phyloP scores from a whole-genome alignment of 2,113 vertebrate species.

The Rhinopomastus cyanomelas region DNA sequence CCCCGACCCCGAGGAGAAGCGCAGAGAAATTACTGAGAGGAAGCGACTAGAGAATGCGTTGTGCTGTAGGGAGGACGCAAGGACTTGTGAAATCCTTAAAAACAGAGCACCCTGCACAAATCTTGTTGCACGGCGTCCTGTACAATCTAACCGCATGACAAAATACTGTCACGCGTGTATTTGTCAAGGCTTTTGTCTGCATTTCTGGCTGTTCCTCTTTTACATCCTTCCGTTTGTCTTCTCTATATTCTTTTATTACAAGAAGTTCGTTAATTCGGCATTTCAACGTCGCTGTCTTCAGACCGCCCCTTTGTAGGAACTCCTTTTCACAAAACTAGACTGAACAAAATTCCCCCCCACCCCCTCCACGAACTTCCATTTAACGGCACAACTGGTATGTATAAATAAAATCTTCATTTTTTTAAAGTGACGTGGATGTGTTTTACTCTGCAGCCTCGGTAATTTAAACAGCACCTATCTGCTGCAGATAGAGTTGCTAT shows the following conservation, averaged over 20 bases:
- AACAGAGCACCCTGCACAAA: neutral
- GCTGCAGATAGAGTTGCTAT: constrained; percentile 69
- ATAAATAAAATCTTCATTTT: constrained; percentile 78
- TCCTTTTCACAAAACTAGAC: neutral
- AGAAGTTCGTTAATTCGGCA: constrained; percentile 24
- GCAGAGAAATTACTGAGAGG: constrained; percentile 15
- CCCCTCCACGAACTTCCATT: constrained; percentile 1
- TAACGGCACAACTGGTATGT: constrained; percentile 65
- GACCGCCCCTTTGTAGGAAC: neutral
- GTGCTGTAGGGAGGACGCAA: neutral
- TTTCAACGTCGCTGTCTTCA: neutral
- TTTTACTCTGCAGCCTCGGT: constrained; percentile 75
- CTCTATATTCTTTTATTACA: neutral
- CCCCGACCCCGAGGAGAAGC: constrained; percentile 5
- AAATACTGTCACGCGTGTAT: neutral
- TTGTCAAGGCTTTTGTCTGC: neutral
- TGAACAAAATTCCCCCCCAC: neutral
- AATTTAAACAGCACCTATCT: constrained; percentile 80
- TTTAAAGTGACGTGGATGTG: constrained; percentile 71
- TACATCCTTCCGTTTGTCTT: neutral
- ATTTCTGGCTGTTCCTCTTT: neutral
- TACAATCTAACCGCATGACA: neutral
- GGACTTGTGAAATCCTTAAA: neutral
- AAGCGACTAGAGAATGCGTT: neutral
- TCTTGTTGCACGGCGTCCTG: neutral